Evolutionary conservation across 2,113 vertebrate species (phyloP).

Genomic region (Daubentonia madagascariensis): DNA sequence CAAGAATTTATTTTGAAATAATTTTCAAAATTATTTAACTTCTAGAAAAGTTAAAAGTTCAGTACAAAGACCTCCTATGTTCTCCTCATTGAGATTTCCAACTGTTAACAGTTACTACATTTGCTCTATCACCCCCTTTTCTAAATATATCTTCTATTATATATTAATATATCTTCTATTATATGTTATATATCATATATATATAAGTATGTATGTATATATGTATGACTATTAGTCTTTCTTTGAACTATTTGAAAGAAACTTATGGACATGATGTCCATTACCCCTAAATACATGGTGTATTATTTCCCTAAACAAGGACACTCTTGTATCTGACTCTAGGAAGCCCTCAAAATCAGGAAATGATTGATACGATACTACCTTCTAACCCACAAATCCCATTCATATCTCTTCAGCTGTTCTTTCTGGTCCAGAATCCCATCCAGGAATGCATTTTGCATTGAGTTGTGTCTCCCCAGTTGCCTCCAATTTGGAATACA

Average conservation of each 20-base stretch:
- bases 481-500: neutral
- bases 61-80: neutral
- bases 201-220: too few species aligned
- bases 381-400: neutral
- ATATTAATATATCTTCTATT: too few species aligned
- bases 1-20: neutral
- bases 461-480: neutral
- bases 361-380: neutral
- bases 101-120: neutral
- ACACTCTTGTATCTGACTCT: neutral
- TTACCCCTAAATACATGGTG: neutral
- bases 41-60: neutral
- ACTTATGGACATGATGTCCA: neutral
- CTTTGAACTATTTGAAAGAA: neutral
- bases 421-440: neutral
- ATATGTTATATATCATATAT: neutral
- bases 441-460: neutral
- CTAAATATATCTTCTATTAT: neutral
- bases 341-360: neutral
- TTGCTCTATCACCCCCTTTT: neutral
- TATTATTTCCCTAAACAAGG: neutral
- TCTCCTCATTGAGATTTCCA: neutral
- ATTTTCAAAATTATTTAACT: neutral
- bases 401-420: neutral
- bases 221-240: neutral